phyloP scores from a whole-genome alignment of 2,113 vertebrate species.

The Craseonycteris thonglongyai region DNA sequence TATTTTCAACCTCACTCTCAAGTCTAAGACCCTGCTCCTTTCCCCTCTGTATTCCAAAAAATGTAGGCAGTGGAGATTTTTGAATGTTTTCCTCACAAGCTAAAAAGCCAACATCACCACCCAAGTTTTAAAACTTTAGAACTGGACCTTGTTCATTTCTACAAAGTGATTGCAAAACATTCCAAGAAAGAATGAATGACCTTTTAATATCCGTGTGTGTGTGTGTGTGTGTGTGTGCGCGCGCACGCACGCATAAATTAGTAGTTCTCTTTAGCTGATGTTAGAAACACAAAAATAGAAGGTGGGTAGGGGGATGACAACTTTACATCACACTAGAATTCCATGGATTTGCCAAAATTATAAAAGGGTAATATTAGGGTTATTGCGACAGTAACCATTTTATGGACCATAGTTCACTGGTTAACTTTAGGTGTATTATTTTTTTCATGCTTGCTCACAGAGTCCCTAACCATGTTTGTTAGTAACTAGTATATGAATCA shows the following conservation, averaged over 20 bases:
- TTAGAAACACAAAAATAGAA: background rate
- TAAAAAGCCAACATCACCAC: background rate
- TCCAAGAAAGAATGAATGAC: background rate
- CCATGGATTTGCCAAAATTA: background rate
- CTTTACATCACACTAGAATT: background rate
- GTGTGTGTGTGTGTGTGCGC: background rate
- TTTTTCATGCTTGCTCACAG: background rate
- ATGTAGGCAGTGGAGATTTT: background rate
- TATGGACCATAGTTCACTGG: background rate
- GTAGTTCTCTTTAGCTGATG: background rate
- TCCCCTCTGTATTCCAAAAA: background rate
- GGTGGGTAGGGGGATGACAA: background rate
- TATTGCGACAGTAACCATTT: background rate
- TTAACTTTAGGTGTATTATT: background rate
- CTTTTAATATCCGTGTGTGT: background rate
- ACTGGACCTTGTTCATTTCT: background rate
- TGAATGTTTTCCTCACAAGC: background rate
- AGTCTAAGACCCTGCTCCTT: background rate
- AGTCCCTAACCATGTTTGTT: background rate
- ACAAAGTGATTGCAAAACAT: background rate
- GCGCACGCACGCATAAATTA: background rate
- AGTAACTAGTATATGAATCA: background rate
- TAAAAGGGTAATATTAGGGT: background rate
- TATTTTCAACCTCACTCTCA: background rate
- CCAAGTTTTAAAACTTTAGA: background rate